Percentiles rank a stretch among this genome's conserved stretches.
Conservation (phyloP, 2,797 vertebrate genomes). For the Pelobates cultripes region DNA sequence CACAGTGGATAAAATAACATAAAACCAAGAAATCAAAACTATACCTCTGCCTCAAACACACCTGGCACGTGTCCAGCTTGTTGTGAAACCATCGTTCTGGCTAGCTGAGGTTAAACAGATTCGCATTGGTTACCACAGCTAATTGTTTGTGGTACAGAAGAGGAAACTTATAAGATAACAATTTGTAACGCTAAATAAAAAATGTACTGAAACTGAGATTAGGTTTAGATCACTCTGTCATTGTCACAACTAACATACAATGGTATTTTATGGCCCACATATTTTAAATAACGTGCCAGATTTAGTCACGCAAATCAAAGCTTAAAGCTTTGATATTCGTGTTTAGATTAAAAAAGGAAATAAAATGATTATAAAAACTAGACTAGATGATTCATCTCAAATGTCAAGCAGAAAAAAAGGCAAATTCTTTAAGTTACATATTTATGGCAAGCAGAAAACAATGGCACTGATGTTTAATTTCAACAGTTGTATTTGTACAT, state of each 20-base stretch:
- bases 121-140: constrained; percentile 1
- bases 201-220: constrained; percentile 34
- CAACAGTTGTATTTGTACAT: no score
- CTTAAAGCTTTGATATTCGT: not conserved
- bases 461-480: no score
- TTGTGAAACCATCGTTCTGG: constrained; percentile 23
- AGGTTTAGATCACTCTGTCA: constrained; percentile 2
- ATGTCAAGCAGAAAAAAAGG: no score
- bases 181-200: constrained; percentile 19
- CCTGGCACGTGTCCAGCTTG: constrained; percentile 21
- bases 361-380: not conserved
- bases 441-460: no score
- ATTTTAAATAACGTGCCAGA: not conserved
- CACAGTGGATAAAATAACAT: not conserved
- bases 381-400: no score
- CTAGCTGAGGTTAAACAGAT: constrained; percentile 1
- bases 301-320: constrained; percentile 23
- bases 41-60: constrained; percentile 10
- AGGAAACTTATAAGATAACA: constrained; percentile 24
- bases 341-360: not conserved
- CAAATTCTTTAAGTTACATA: no score
- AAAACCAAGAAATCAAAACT: constrained; percentile 27
- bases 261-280: constrained; percentile 31
- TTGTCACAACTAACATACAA: constrained; percentile 4
- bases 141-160: constrained; percentile 23